Evolutionary conservation across 2,797 vertebrate genomes (phyloP), one percentile per base, ranked within the genome.

Genomic region (Spea hammondii): DNA sequence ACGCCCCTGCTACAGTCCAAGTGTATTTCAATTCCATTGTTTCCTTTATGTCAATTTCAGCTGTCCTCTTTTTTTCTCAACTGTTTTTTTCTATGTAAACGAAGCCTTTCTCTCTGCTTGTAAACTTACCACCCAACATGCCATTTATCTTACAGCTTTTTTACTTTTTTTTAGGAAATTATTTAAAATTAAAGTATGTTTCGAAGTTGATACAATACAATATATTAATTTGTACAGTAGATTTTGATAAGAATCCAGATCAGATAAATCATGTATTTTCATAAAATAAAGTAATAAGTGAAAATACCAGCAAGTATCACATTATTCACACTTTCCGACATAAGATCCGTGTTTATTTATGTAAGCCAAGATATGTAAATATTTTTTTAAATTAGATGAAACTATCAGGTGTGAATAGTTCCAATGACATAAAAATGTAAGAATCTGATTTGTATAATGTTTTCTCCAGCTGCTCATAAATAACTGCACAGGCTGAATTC

Each of bases 401-500:
- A 75, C 54, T 67, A 55, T 62, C 78, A 51, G 72, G 78, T 51
- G 14, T 50, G n/a, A 70, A 65, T 49, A 69, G 46, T n/a, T 72
- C 51, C 8, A 65, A 54, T 70, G 54, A 60, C 75, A 75, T 70
- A 70, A 65, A 54, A 79, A 79, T 62, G 64, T 70, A 64, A 74
- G 65, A 66, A 69, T 10, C 71, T 66, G 57, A 70, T 71, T 80
- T 80, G 72, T 80, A 62, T 76, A 75, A 80, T 80, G 72, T 68
- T 70, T 70, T 70, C 72, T 75, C 78, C 72, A 80, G 72, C 78
- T 75, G 72, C 71, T 80, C 72, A 75, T 80, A 80, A 80, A 80
- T 74, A 32, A 71, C 65, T 11, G 57, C 44, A 70, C 60, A 76
- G 49, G 66, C 44, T 75, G 72, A 45, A 80, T 75, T 80, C 65